Base-by-base conservation (phyloP, 2,888 invertebrate genomes). In the Mimas tiliae region DNA sequence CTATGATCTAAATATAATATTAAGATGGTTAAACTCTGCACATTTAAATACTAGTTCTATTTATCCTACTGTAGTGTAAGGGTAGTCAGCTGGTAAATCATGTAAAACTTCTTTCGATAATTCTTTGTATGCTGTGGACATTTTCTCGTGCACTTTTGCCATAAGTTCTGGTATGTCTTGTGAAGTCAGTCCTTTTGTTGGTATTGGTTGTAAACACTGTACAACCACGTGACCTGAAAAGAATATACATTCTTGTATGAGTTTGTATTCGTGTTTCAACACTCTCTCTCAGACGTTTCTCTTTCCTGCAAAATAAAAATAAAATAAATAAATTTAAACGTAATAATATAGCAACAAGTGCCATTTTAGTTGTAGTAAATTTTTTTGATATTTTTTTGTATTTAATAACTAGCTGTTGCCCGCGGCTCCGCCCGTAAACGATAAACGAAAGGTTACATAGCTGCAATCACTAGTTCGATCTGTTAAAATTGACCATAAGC, bases 171-270 rank as follows among this genome's bases (percentile, higher is more conserved):
- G 90, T 0, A 94, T 82, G 69, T 94, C 94, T 0, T 91, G 86
- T 65, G 80, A 74, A 0, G 86, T 87, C 7, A 94, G 79, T 4
- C 94, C 93, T 34, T 76, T 76, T 0, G 95, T 95, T 2, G 93
- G 83, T 47, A 94, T 85, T 0, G 94, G 92, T 62, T 94, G 92
- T 65, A 95, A 76, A 63, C 93, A 90, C 70, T 94, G 91, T 42
- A 95, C 88, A 38, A 94, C 81, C n/a, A 94, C 86, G 69, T 91
- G 93, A 64, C 95, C 95, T 94, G 83, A 58, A 85, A 85, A 55
- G 64, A 9, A 62, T 62, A 62, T 0, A 14, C n/a, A n/a, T n/a
- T n/a, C n/a, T n/a, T 0, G 8, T 33, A 27, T 45, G n/a, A n/a
- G n/a, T n/a, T n/a, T n/a, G n/a, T n/a, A n/a, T n/a, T n/a, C n/a